Evolutionary conservation across 2,113 vertebrate genomes (phyloP).

Genomic region (Motacilla tschutschensis): DNA sequence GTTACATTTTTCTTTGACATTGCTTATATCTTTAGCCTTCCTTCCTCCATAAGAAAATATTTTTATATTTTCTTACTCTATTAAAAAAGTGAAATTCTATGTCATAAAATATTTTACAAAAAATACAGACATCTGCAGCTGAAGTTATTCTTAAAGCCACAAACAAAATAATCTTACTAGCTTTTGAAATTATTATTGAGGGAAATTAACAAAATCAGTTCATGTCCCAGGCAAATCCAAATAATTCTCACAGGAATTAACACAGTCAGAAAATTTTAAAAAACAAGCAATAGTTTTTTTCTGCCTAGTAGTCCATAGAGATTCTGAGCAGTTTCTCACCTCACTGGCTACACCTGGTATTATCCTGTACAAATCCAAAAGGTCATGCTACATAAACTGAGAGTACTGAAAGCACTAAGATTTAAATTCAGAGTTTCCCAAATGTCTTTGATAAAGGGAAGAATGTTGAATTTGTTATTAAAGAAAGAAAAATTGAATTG

Average conservation of each 20-base stretch:
- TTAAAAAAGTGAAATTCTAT: background rate
- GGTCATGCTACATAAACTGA: background rate
- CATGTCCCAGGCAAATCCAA: background rate
- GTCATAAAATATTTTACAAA: background rate
- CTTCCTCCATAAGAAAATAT: background rate
- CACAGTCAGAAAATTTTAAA: background rate
- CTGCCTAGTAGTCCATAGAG: background rate
- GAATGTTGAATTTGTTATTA: background rate
- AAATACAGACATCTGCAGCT: background rate
- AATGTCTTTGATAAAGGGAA: background rate
- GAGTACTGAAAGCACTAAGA: background rate
- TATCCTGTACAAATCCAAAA: background rate
- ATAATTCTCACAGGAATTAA: background rate
- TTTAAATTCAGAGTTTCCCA: background rate
- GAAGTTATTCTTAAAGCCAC: background rate
- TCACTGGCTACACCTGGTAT: background rate
- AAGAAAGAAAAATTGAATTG: background rate
- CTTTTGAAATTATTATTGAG: background rate
- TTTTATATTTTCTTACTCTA: background rate
- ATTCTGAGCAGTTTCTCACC: background rate
- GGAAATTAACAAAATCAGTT: background rate
- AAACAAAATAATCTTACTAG: background rate
- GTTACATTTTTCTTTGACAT: background rate
- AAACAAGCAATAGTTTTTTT: accelerated
- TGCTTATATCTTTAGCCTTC: background rate